These are phyloP conservation scores for Bimastos eiseni DNA, from an alignment of 2,888 invertebrate species.

Conservation along the genomic window DNA sequence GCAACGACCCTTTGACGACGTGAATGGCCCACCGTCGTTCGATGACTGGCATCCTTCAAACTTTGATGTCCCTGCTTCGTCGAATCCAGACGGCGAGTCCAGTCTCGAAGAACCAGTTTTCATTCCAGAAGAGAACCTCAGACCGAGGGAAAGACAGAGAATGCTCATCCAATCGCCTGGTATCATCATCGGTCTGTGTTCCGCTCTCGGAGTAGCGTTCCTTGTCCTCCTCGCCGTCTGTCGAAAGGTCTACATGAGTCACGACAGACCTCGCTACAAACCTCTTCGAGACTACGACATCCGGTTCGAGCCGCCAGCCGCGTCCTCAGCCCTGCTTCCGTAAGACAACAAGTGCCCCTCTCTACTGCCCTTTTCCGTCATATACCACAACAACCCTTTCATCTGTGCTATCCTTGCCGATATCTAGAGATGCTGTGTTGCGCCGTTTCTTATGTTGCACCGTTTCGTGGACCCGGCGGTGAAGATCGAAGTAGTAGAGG, in stretches of 20 bases:
- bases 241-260: conserved; percentile 3
- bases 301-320: conserved; percentile 27
- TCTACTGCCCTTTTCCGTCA: background rate
- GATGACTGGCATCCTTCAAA: background rate
- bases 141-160: background rate
- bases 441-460: background rate
- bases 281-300: conserved; percentile 29
- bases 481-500: background rate
- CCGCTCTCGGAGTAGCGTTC: conserved; percentile 10
- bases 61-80: background rate
- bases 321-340: conserved; percentile 25
- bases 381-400: background rate
- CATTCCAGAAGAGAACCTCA: background rate
- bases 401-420: background rate
- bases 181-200: conserved; percentile 23
- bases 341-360: background rate
- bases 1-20: background rate
- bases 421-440: background rate
- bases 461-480: background rate
- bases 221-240: conserved; percentile 16
- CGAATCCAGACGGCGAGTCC: background rate
- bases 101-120: background rate
- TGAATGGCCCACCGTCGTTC: background rate
- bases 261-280: conserved; percentile 13
- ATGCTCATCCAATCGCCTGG: background rate